These are phyloP conservation scores for Lacerta bilineata DNA, from an alignment of 2,797 vertebrate genomes.

Conservation along the genomic window DNA sequence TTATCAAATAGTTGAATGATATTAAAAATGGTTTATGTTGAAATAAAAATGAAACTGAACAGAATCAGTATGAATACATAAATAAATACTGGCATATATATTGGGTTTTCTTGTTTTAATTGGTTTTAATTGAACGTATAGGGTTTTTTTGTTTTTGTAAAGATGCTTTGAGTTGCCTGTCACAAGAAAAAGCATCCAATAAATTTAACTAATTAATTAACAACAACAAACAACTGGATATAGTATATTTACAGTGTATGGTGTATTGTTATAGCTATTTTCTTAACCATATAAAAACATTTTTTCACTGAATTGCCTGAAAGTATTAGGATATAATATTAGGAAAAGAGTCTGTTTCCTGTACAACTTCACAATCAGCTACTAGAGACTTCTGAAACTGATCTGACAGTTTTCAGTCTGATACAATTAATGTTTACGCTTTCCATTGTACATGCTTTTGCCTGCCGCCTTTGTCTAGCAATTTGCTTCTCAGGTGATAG, in stretches of 20 bases:
- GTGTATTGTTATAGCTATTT: background rate
- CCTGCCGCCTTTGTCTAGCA: background rate
- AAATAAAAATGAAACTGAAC: background rate
- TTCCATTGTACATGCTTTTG: background rate
- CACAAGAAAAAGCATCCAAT: too few species aligned
- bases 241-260: background rate
- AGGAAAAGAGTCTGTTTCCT: background rate
- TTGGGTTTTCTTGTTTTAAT: background rate
- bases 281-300: background rate
- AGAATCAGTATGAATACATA: background rate
- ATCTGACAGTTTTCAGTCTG: background rate
- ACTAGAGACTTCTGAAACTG: background rate
- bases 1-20: background rate
- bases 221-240: too few species aligned
- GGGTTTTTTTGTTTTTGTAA: too few species aligned
- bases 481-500: background rate
- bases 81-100: constrained; percentile 3
- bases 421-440: background rate
- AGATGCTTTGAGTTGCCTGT: too few species aligned
- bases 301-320: background rate
- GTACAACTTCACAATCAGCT: background rate
- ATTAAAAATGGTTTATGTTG: background rate
- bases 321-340: background rate
- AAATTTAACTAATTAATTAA: too few species aligned
- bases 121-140: too few species aligned